Conservation (phyloP, 2,113 vertebrate species). For the Xerus inauris region DNA sequence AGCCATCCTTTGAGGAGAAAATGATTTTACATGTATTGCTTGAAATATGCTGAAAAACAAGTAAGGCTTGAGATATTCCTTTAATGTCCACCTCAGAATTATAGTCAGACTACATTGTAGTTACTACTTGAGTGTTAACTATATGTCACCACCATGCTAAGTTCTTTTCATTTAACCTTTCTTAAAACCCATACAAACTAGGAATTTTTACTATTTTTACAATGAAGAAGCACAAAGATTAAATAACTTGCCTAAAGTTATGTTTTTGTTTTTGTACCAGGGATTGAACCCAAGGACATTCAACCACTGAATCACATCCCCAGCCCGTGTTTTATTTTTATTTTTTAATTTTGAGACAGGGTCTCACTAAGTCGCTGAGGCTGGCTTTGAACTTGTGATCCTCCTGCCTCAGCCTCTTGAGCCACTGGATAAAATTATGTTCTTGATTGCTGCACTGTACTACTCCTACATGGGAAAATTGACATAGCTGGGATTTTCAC, state of each 20-base stretch:
- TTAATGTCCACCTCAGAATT: neutral
- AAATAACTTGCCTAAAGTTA: constrained; percentile 26
- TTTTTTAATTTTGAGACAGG: no score
- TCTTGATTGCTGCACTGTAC: neutral
- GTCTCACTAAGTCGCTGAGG: no score
- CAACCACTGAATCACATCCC: no score
- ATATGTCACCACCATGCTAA: neutral
- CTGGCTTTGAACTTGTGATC: no score
- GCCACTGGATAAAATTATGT: no score
- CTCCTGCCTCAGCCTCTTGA: no score
- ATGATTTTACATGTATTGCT: neutral
- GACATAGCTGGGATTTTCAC: neutral
- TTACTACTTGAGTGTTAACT: constrained; percentile 12
- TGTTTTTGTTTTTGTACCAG: no score
- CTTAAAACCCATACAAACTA: neutral
- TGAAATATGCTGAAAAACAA: constrained; percentile 48
- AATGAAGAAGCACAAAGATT: constrained; percentile 31
- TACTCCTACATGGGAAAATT: neutral
- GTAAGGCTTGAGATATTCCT: neutral
- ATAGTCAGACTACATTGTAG: neutral
- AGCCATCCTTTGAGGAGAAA: constrained; percentile 30
- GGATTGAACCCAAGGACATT: no score
- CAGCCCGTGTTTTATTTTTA: no score
- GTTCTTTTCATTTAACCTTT: constrained; percentile 17
- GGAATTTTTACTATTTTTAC: neutral